Base-by-base conservation (phyloP, 2,888 invertebrate genomes). In the Caradrina kadenii region DNA sequence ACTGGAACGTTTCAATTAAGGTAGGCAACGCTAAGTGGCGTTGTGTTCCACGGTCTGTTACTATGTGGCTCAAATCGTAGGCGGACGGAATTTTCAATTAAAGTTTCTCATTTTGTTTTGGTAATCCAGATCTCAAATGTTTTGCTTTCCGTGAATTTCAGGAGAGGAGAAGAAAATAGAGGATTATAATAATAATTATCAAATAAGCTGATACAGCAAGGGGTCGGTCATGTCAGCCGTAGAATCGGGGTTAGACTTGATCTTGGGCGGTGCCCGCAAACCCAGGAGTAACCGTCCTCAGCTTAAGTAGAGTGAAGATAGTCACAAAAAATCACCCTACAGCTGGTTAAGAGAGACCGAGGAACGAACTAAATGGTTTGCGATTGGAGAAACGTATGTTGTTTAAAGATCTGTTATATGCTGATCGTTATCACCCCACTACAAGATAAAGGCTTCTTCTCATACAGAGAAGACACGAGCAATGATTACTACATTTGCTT, bases 1-100 rank as follows among this genome's bases (percentile, higher is more conserved):
- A 68, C 60, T 79, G 79, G 54, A 81, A 74, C 73, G 59, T 71
- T 75, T 80, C 73, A 81, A 73, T 81, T 77, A 78, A 71, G 69
- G 64, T 58, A 55, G 60, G 55, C 21, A 63, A 55, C 21, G 60
- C 39, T 63, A 69, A 75, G 76, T 77, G 69, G 48, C 13, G 26
- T 45, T 59, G 53, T 49, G 56, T 67, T 59, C 26, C 39, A 55
- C 54, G 65, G 21, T 69, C 69, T 53, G 52, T 54, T 58, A 67
- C 58, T 59, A 53, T 65, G 58, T 56, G 50, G 50, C 21, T 68
- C 50, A 72, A 76, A 73, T 67, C 58, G 67, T 61, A 65, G 53
- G 60, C 52, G 31, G 35, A 50, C 6, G 26, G 55, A 76, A 63
- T 59, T 69, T 76, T 66, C 55, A 70, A 69, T 80, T 56, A 66